phyloP scores from a whole-genome alignment of 2,888 invertebrate genomes.

The Dilophus febrilis region DNA sequence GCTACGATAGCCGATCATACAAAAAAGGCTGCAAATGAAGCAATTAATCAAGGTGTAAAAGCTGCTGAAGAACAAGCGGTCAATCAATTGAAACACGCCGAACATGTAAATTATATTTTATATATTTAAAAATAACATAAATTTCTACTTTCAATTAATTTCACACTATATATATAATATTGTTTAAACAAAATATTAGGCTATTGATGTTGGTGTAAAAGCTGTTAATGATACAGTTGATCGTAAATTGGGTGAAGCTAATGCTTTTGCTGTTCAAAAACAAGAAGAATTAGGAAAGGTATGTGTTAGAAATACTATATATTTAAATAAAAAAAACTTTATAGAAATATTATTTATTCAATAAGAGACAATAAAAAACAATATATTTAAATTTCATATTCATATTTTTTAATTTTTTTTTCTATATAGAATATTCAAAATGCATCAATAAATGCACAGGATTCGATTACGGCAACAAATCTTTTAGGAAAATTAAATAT shows the following conservation, averaged over 20 bases:
- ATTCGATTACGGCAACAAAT: slow-evolving; percentile 23
- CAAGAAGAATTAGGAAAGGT: slow-evolving; percentile 29
- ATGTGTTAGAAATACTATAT: neutral
- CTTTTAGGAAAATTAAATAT: slow-evolving; percentile 27
- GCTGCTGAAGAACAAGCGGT: slow-evolving; percentile 32
- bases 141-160: no score
- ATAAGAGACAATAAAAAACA: no score
- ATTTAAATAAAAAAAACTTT: no score
- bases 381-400: neutral
- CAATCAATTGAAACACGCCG: slow-evolving; percentile 32
- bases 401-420: slow-evolving; percentile 2
- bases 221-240: slow-evolving; percentile 39
- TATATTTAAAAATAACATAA: neutral
- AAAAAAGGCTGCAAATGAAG: slow-evolving; percentile 27
- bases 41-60: slow-evolving; percentile 32
- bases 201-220: slow-evolving; percentile 39
- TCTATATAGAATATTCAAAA: slow-evolving; percentile 22
- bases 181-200: no score
- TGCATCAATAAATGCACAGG: slow-evolving; percentile 21
- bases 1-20: slow-evolving; percentile 25
- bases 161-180: no score
- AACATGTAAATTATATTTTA: slow-evolving; percentile 16
- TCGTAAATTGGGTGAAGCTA: slow-evolving; percentile 43
- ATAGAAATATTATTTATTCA: no score
- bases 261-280: slow-evolving; percentile 42